Evolutionary conservation across 1,140 invertebrate species (phyloP).

Genomic region (Chymomyza costata): DNA sequence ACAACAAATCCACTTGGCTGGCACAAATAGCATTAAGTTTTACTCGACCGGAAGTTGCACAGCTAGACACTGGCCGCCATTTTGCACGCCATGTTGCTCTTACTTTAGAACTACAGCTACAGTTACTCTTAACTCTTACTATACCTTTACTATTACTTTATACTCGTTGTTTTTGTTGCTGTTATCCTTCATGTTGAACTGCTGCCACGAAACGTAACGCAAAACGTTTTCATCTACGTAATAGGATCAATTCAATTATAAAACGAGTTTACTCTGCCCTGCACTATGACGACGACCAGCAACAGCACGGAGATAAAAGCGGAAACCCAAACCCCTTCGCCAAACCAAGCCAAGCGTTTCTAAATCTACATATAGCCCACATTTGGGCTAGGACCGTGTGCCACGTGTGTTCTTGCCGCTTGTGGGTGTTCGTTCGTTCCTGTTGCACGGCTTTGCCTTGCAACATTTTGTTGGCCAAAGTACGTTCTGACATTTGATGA

Average conservation of each 20-base stretch:
- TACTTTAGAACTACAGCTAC: not conserved
- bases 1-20: too few relatives aligned
- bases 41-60: conserved; percentile 46
- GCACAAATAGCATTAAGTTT: conserved; percentile 4
- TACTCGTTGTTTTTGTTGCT: not conserved
- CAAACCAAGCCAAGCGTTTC: conserved; percentile 2
- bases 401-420: conserved; percentile 22
- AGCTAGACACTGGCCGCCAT: conserved; percentile 53
- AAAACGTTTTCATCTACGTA: conserved; percentile 70
- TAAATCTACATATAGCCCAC: conserved; percentile 34
- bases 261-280: conserved; percentile 53
- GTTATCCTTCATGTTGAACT: not conserved
- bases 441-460: conserved; percentile 32
- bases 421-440: conserved; percentile 8
- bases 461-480: conserved; percentile 34
- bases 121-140: not conserved
- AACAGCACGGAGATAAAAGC: conserved; percentile 23
- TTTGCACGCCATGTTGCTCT: conserved; percentile 46
- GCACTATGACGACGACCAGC: conserved; percentile 2
- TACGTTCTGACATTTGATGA: conserved; percentile 62
- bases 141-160: too few relatives aligned
- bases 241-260: conserved; percentile 72
- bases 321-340: not conserved
- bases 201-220: conserved; percentile 41
- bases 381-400: conserved; percentile 20